These are phyloP conservation scores for Antidorcas marsupialis DNA, from an alignment of 2,113 vertebrate genomes.

Conservation along the genomic window DNA sequence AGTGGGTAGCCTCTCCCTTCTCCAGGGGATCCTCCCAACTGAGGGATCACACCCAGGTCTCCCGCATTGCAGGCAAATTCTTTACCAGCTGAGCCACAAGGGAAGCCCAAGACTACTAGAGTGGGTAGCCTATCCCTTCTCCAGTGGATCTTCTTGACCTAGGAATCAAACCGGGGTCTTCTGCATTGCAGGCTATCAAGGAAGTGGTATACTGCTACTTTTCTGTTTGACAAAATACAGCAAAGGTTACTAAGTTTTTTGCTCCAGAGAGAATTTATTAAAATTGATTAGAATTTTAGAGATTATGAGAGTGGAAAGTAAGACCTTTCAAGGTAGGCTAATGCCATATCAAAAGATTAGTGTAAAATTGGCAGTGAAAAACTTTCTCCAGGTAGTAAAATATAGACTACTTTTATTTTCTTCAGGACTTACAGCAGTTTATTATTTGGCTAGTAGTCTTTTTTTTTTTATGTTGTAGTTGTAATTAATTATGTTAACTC, in stretches of 20 bases:
- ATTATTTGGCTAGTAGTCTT: neutral
- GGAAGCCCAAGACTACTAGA: neutral
- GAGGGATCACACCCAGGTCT: neutral
- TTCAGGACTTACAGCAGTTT: neutral
- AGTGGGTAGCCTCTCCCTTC: neutral
- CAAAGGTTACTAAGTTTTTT: conserved; percentile 10
- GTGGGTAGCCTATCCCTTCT: neutral
- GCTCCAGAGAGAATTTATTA: neutral
- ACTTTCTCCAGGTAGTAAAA: neutral
- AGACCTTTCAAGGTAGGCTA: conserved; percentile 7
- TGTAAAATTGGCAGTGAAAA: neutral
- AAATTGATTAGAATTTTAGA: neutral
- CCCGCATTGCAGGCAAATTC: accelerated
- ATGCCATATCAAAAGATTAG: neutral
- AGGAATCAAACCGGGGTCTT: neutral
- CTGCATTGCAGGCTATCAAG: neutral
- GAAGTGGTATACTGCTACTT: neutral
- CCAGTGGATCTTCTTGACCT: neutral
- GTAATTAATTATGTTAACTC: conserved; percentile 49
- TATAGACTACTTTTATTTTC: neutral
- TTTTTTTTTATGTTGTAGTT: neutral
- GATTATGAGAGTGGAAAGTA: neutral
- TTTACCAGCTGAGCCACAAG: neutral
- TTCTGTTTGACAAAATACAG: neutral
- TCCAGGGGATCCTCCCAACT: neutral